Percentiles rank a stretch among this genome's conserved stretches.
These are phyloP conservation scores for Hirtodrosophila duncani DNA, from an alignment of 2,888 invertebrate species.

Conservation along the genomic window DNA sequence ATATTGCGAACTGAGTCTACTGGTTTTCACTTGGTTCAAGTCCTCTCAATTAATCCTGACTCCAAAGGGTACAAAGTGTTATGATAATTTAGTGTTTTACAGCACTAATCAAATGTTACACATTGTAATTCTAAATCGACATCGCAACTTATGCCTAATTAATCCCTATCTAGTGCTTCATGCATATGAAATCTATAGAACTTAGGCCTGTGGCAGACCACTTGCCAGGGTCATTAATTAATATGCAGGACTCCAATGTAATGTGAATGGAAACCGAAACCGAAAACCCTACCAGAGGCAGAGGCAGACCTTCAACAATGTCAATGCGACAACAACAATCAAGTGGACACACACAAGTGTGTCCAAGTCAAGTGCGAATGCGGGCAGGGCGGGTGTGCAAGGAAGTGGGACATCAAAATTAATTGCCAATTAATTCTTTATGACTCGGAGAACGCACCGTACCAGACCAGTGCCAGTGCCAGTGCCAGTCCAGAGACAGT, in stretches of 20 bases:
- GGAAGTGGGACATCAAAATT: constrained; percentile 39
- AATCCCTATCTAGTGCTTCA: too few species aligned
- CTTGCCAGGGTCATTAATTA: constrained; percentile 25
- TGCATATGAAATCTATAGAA: constrained; percentile 13
- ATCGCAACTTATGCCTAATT: constrained; percentile 41
- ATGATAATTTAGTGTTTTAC: too few species aligned
- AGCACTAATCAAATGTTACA: too few species aligned
- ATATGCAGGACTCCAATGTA: constrained; percentile 42
- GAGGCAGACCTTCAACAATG: not conserved
- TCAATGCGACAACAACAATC: constrained; percentile 13
- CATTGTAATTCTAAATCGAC: too few species aligned
- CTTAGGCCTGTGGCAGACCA: not conserved
- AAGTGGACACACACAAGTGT: constrained; percentile 23
- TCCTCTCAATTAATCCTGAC: too few species aligned
- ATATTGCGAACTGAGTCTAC: too few species aligned
- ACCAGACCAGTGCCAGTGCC: not conserved
- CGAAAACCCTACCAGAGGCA: too few species aligned
- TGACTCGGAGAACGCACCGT: constrained; percentile 25
- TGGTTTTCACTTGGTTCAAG: too few species aligned
- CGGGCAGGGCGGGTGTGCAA: too few species aligned
- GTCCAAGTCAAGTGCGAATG: constrained; percentile 11
- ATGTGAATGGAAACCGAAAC: not conserved
- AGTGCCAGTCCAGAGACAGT: not conserved
- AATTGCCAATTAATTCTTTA: constrained; percentile 59
- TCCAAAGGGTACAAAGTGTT: too few species aligned